phyloP scores from a whole-genome alignment of 1,140 invertebrate genomes.

The Gerris buenoi region DNA sequence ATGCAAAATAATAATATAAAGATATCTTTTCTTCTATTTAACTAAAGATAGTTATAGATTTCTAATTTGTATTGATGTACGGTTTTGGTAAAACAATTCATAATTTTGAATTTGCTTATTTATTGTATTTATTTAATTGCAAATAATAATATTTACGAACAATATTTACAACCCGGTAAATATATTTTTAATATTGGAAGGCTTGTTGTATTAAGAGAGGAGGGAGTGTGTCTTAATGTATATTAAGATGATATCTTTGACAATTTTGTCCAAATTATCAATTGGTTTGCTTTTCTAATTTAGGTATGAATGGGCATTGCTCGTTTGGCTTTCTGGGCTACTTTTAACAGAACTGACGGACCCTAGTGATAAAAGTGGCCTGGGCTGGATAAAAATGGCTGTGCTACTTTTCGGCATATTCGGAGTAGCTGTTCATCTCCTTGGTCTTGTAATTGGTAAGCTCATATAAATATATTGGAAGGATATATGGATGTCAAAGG shows the following conservation, averaged over 20 bases:
- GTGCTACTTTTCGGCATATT: constrained; percentile 84
- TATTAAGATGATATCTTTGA: background rate
- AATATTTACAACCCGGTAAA: too few relatives aligned
- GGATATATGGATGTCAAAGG: too few relatives aligned
- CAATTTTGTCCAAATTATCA: background rate
- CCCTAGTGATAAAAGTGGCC: constrained; percentile 83
- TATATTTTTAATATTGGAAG: background rate
- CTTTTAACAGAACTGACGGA: constrained; percentile 92
- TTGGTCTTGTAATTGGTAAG: constrained; percentile 44
- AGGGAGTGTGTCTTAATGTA: background rate
- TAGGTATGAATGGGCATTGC: constrained; percentile 91
- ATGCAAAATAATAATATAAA: too few relatives aligned
- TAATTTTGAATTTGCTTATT: too few relatives aligned
- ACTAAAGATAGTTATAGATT: too few relatives aligned
- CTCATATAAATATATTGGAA: too few relatives aligned
- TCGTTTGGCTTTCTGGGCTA: constrained; percentile 90
- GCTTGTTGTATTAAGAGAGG: background rate
- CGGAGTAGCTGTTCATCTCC: constrained; percentile 76
- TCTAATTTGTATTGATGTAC: too few relatives aligned
- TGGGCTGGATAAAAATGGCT: constrained; percentile 83
- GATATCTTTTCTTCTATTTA: too few relatives aligned
- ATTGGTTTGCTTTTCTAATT: too few relatives aligned
- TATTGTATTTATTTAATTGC: too few relatives aligned
- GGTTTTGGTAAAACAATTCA: too few relatives aligned
- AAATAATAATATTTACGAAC: too few relatives aligned